phyloP scores from a whole-genome alignment of 2,888 invertebrate genomes.

The Calliphora vomitoria region DNA sequence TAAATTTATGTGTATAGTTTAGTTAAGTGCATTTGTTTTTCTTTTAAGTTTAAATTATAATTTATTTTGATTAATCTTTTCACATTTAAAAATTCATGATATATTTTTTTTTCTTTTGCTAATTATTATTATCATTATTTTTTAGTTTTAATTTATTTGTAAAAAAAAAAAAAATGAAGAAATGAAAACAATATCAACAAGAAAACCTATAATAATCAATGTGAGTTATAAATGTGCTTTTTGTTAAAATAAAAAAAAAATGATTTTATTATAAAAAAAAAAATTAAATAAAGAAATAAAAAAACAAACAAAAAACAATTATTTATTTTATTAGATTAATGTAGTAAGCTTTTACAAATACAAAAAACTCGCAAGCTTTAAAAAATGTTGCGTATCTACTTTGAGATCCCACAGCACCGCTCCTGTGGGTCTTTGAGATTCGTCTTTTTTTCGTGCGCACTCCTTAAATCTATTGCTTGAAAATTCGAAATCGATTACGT shows the following conservation, averaged over 20 bases:
- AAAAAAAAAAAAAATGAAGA: slow-evolving; percentile 45
- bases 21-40: slow-evolving; percentile 59
- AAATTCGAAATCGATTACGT: too few relatives aligned
- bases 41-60: slow-evolving; percentile 39
- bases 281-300: slow-evolving; percentile 41
- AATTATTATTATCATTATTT: slow-evolving; percentile 35
- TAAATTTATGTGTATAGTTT: slow-evolving; percentile 57
- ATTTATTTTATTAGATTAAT: background rate
- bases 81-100: slow-evolving; percentile 13
- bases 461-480: too few relatives aligned
- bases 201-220: slow-evolving; percentile 66
- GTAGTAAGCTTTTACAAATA: too few relatives aligned
- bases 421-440: too few relatives aligned
- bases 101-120: slow-evolving; percentile 26
- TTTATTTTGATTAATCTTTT: slow-evolving; percentile 47
- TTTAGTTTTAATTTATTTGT: slow-evolving; percentile 66
- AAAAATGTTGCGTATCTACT: too few relatives aligned
- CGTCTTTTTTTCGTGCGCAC: too few relatives aligned
- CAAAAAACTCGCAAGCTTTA: too few relatives aligned
- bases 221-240: slow-evolving; percentile 77
- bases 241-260: slow-evolving; percentile 76
- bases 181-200: slow-evolving; percentile 47
- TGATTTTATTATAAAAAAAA: slow-evolving; percentile 60
- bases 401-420: too few relatives aligned
- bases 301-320: slow-evolving; percentile 36